phyloP scores from a whole-genome alignment of 2,113 vertebrate genomes.

The Ciconia stormi region DNA sequence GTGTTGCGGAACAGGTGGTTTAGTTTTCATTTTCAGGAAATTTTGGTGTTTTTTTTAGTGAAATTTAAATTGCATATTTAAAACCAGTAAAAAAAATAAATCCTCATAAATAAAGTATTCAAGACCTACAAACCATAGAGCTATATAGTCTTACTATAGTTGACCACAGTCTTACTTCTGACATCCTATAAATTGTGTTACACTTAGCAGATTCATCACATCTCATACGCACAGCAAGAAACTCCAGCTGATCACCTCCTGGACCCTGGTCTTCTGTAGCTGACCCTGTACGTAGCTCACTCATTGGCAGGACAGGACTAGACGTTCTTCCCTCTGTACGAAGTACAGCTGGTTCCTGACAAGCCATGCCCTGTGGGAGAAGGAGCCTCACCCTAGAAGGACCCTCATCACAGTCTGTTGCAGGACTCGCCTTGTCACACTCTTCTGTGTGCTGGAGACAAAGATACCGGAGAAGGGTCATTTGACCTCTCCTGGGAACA shows the following conservation, averaged over 20 bases:
- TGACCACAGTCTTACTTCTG: neutral
- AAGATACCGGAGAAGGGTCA: neutral
- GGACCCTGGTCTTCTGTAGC: neutral
- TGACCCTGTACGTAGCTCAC: neutral
- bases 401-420: neutral
- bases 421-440: neutral
- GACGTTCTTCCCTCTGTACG: neutral
- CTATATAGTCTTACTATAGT: neutral
- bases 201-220: neutral
- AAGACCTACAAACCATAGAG: neutral
- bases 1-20: neutral
- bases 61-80: neutral
- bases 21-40: neutral
- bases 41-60: neutral
- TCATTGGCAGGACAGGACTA: neutral
- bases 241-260: neutral
- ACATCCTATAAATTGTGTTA: neutral
- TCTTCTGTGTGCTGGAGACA: neutral
- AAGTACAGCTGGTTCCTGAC: neutral
- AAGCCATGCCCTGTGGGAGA: neutral
- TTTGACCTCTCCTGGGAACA: neutral
- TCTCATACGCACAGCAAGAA: neutral
- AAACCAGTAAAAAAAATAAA: neutral
- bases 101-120: neutral
- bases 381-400: neutral